Conservation (phyloP, 2,888 invertebrate genomes). For the Scrobipalpa costella region DNA sequence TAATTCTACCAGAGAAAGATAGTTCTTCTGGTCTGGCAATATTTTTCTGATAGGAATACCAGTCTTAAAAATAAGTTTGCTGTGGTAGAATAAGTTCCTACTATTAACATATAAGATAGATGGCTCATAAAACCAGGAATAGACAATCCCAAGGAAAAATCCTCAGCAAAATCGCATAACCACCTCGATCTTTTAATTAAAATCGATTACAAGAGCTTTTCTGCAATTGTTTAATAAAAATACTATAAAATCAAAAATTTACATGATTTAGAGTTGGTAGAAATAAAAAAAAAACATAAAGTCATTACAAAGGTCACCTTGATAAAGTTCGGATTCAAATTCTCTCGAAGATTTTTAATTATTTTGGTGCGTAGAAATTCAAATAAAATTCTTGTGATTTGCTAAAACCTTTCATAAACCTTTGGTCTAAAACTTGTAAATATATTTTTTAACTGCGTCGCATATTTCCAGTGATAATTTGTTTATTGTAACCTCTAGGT, state of each 20-base stretch:
- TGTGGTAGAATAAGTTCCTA: too few relatives aligned
- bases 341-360: constrained; percentile 43
- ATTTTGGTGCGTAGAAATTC: constrained; percentile 51
- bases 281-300: constrained; percentile 1
- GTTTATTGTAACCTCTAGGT: constrained; percentile 47
- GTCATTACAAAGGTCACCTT: constrained; percentile 73
- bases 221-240: too few relatives aligned
- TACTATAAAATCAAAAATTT: too few relatives aligned
- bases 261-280: background rate
- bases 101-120: too few relatives aligned
- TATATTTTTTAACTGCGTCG: constrained; percentile 33
- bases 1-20: background rate
- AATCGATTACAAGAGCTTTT: too few relatives aligned
- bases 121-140: too few relatives aligned
- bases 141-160: background rate
- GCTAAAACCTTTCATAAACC: background rate
- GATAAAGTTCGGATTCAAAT: constrained; percentile 67
- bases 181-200: too few relatives aligned
- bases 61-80: too few relatives aligned
- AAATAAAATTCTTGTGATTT: background rate
- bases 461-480: constrained; percentile 41
- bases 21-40: background rate
- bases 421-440: background rate
- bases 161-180: background rate
- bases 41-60: background rate